Conservation (phyloP, 2,797 vertebrate species). For the Coendou prehensilis region DNA sequence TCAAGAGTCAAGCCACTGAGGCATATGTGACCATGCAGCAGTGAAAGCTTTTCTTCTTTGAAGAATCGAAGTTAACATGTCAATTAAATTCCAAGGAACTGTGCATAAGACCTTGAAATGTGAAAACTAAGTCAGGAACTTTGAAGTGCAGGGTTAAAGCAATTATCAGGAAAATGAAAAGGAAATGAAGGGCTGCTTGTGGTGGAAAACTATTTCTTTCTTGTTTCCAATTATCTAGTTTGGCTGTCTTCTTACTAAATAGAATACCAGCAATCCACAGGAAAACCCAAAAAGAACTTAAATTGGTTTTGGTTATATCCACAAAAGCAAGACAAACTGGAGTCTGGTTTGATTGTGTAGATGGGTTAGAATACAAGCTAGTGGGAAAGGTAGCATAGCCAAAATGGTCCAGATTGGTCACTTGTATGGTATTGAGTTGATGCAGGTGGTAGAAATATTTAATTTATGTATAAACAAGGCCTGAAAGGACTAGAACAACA, state of each 20-base stretch:
- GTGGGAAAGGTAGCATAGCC: not conserved
- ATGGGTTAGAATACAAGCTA: slow-evolving; percentile 1
- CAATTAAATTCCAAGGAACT: slow-evolving; percentile 72
- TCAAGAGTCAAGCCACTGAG: slow-evolving; percentile 53
- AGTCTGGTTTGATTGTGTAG: slow-evolving; percentile 25
- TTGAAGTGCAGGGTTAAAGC: slow-evolving; percentile 57
- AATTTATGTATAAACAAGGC: slow-evolving; percentile 29
- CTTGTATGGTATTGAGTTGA: slow-evolving; percentile 9
- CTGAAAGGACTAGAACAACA: not conserved
- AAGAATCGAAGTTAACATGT: slow-evolving; percentile 78
- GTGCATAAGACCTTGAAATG: slow-evolving; percentile 68
- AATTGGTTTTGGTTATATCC: not conserved
- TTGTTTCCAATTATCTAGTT: slow-evolving; percentile 25
- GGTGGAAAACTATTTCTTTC: not conserved
- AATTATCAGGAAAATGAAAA: slow-evolving; percentile 65
- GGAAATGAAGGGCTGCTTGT: not conserved
- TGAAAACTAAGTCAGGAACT: slow-evolving; percentile 51
- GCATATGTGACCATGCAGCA: slow-evolving; percentile 43
- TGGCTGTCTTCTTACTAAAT: slow-evolving; percentile 47
- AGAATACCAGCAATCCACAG: slow-evolving; percentile 40
- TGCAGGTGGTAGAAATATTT: not conserved
- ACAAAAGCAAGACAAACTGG: slow-evolving; percentile 60
- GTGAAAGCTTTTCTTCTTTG: slow-evolving; percentile 76
- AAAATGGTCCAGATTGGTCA: not conserved
- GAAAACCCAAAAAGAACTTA: slow-evolving; percentile 63